phyloP scores from a whole-genome alignment of 1,140 invertebrate species.

The Thalassaphorura encarpata region DNA sequence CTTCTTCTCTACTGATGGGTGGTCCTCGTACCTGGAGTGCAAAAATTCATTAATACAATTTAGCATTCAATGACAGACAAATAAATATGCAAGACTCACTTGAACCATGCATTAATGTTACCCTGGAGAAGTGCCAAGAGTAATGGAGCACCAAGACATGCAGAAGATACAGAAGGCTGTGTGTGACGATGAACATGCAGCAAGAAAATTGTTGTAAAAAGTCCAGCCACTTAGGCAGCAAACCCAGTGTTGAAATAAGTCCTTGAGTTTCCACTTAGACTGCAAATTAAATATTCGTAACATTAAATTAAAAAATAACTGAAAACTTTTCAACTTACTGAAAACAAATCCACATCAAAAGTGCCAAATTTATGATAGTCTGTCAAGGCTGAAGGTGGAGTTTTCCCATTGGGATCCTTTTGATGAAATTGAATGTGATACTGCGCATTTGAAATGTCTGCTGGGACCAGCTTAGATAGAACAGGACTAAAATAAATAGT shows the following conservation, averaged over 20 bases:
- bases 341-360: slow-evolving; percentile 89
- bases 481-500: slow-evolving; percentile 58
- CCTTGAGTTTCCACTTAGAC: slow-evolving; percentile 72
- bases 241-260: slow-evolving; percentile 93
- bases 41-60: slow-evolving; percentile 14
- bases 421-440: slow-evolving; percentile 78
- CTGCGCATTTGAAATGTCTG: slow-evolving; percentile 69
- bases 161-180: slow-evolving; percentile 96
- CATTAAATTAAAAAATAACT: background rate
- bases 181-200: slow-evolving; percentile 99
- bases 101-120: slow-evolving; percentile 80
- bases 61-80: no score
- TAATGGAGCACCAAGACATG: slow-evolving; percentile 82
- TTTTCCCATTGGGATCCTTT: slow-evolving; percentile 54
- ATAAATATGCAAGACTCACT: slow-evolving; percentile 52
- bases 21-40: slow-evolving; percentile 49
- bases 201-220: slow-evolving; percentile 87
- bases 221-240: slow-evolving; percentile 84
- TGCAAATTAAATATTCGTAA: slow-evolving; percentile 40
- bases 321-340: slow-evolving; percentile 40
- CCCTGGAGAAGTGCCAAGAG: slow-evolving; percentile 77
- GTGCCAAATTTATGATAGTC: slow-evolving; percentile 96
- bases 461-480: slow-evolving; percentile 68
- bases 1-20: slow-evolving; percentile 44
- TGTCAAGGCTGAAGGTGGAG: slow-evolving; percentile 48